These are phyloP conservation scores for Drosophila kokeensis DNA, from an alignment of 2,888 invertebrate genomes.

Conservation along the genomic window DNA sequence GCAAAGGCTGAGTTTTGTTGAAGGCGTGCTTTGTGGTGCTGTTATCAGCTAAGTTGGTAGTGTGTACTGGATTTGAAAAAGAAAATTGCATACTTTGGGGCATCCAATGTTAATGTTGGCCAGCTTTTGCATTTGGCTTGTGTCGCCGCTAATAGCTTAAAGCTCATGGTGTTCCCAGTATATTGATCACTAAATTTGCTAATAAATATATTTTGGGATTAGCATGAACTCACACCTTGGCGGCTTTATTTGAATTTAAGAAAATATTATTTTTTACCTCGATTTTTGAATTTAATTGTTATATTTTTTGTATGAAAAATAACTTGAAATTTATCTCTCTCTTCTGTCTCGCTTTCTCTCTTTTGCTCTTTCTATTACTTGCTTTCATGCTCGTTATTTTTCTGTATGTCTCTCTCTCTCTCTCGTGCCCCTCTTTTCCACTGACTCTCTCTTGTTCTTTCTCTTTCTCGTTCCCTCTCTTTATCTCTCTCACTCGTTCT, in stretches of 20 bases:
- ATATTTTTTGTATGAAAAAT: background rate
- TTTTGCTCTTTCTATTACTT: too few relatives aligned
- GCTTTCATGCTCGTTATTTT: too few relatives aligned
- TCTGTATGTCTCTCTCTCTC: too few relatives aligned
- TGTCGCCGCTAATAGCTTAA: background rate
- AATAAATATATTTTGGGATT: background rate
- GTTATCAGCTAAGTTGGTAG: slow-evolving; percentile 4
- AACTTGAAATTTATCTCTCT: too few relatives aligned
- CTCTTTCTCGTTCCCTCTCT: background rate
- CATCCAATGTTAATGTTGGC: fast-evolving
- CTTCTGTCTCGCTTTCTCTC: too few relatives aligned
- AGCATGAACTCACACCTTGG: background rate
- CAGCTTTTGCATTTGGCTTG: background rate
- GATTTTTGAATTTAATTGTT: background rate
- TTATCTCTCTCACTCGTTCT: too few relatives aligned
- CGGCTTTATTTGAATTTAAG: background rate
- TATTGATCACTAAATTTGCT: background rate
- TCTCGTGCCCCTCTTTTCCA: too few relatives aligned
- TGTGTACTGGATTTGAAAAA: background rate
- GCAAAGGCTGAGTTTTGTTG: too few relatives aligned
- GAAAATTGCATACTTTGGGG: slow-evolving; percentile 8
- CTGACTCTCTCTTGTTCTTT: too few relatives aligned
- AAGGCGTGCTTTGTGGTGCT: background rate
- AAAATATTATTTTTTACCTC: background rate
- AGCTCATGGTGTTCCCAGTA: slow-evolving; percentile 26